Percentiles rank a stretch among this genome's conserved stretches.
Conservation (phyloP, 2,797 vertebrate species). For the Discoglossus pictus region DNA sequence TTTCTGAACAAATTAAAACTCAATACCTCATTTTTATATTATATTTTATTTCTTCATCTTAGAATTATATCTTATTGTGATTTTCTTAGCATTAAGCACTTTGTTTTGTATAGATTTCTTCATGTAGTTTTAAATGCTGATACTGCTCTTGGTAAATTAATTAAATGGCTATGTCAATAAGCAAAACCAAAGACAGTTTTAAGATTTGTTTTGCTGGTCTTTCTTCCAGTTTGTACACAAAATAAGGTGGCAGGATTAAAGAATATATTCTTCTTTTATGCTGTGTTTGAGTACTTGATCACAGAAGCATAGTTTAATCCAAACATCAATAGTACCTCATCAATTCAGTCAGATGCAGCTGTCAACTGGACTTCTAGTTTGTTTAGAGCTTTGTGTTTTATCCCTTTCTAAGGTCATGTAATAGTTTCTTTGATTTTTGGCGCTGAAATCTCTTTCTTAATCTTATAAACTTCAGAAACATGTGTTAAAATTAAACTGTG, state of each 20-base stretch:
- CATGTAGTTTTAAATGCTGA: slow-evolving; percentile 66
- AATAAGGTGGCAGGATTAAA: slow-evolving; percentile 91
- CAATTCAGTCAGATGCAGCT: slow-evolving; percentile 84
- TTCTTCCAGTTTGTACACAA: slow-evolving; percentile 74
- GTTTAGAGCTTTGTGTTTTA: slow-evolving; percentile 78
- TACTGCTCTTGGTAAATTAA: slow-evolving; percentile 71
- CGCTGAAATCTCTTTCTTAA: slow-evolving; percentile 89
- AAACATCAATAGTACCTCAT: slow-evolving; percentile 90
- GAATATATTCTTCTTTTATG: slow-evolving; percentile 90
- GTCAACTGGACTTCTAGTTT: slow-evolving; percentile 80
- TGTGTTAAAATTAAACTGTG: slow-evolving; percentile 53
- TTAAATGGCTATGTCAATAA: slow-evolving; percentile 76
- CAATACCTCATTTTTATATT: slow-evolving; percentile 65
- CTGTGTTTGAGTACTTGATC: slow-evolving; percentile 95
- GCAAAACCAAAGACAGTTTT: slow-evolving; percentile 69
- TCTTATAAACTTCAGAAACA: slow-evolving; percentile 82
- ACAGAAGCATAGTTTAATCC: slow-evolving; percentile 91
- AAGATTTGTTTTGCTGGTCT: slow-evolving; percentile 64
- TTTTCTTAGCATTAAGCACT: slow-evolving; percentile 66
- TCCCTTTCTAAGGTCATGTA: slow-evolving; percentile 77
- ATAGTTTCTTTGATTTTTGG: slow-evolving; percentile 91
- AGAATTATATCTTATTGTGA: slow-evolving; percentile 65
- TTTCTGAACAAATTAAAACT: slow-evolving; percentile 59
- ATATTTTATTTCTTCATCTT: slow-evolving; percentile 61
- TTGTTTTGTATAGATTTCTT: slow-evolving; percentile 67